Base-by-base conservation (phyloP, 2,888 invertebrate genomes). In the Strigamia transsilvanica region DNA sequence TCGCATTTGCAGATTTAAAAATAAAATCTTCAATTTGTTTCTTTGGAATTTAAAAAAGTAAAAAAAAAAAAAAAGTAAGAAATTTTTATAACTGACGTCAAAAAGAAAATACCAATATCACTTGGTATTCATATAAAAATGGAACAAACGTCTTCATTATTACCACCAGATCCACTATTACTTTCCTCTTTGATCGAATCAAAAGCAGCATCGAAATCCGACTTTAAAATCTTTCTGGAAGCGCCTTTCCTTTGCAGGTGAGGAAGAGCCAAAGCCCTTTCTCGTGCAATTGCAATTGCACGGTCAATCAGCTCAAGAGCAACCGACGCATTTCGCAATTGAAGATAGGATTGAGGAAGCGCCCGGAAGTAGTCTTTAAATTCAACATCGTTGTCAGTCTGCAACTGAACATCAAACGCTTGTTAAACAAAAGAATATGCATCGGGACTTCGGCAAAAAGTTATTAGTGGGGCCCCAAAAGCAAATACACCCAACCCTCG, bases 191-290 rank as follows among this genome's bases (percentile, higher is more conserved):
- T 79, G 15, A 79, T 79, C 7, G 38, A 34, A 34, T 13, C 38
- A 21, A 79, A 79, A 9, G 79, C 79, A 79, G 34, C 41, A 79
- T 79, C 79, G 38, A 79, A 41, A 79, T 79, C 79, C 9, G 27
- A 15, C 41, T 38, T 27, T 3, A 41, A 10, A n/a, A 79, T 79
- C n/a, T 34, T 79, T 32, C 77, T 27, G 7, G 79, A 10, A 9
- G 41, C 79, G 21, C 79, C 79, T 41, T 79, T 79, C 13, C 79
- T 27, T 12, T 79, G 10, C 4, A 21, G 21, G 15, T 21, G 41
- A 5, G 21, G 79, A 9, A 79, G 41, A 10, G 6, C 42, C 21
- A 79, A 79, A 38, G 41, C 41, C 18, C 79, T 34, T 38, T 79
- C 21, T 5, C 79, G 38, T 15, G 79, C 79, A 79, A 21, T 34